Evolutionary conservation across 1,140 invertebrate genomes (phyloP).

Genomic region (Gonatopus flavifemur): DNA sequence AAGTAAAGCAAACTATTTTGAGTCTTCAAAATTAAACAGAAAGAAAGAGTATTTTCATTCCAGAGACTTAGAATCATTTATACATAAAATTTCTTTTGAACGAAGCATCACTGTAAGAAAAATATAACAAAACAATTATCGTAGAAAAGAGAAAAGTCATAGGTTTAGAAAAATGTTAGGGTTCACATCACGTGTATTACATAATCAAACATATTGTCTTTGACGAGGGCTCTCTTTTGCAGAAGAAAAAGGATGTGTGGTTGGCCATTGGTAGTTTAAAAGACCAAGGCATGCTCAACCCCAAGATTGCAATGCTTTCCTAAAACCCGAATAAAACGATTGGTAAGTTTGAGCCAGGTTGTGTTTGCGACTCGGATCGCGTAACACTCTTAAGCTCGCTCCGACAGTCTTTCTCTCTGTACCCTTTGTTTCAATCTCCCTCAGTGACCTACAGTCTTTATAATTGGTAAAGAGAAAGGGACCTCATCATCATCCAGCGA

Average conservation of each 20-base stretch:
- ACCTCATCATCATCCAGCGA: conserved; percentile 21
- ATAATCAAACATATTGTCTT: conserved; percentile 56
- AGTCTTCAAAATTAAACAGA: too few species aligned
- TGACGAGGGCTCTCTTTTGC: conserved; percentile 59
- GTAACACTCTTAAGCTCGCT: conserved; percentile 40
- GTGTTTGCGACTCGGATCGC: conserved; percentile 40
- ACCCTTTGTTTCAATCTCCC: conserved; percentile 15
- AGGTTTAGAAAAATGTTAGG: too few species aligned
- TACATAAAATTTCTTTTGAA: too few species aligned
- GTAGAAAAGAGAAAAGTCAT: too few species aligned
- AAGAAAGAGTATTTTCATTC: too few species aligned
- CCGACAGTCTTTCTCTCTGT: conserved; percentile 29
- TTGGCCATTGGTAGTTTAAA: conserved; percentile 60
- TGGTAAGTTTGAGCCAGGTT: conserved; percentile 56
- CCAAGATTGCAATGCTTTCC: conserved; percentile 59
- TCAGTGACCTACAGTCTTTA: too few species aligned
- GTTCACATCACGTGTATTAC: conserved; percentile 48
- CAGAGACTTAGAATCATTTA: too few species aligned
- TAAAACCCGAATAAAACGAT: conserved; percentile 56
- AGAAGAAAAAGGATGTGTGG: conserved; percentile 59
- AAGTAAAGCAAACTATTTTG: too few species aligned
- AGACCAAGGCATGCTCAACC: conserved; percentile 58
- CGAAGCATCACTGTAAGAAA: too few species aligned
- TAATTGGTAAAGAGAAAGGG: conserved; percentile 35
- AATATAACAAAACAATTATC: too few species aligned